Evolutionary conservation across 2,113 vertebrate genomes (phyloP).

Genomic region (Anolis carolinensis): DNA sequence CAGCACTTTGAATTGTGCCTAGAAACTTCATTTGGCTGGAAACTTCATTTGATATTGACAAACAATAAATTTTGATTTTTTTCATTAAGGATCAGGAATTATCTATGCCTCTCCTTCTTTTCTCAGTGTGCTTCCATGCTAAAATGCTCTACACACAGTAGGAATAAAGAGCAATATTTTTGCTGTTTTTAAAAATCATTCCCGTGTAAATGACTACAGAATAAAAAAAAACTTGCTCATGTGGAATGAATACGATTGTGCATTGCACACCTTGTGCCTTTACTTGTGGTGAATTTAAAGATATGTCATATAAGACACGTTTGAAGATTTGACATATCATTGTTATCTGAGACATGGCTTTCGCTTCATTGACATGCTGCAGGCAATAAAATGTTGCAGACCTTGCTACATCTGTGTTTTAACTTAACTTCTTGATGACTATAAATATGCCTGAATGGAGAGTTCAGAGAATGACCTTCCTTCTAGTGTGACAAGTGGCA

Average conservation of each 20-base stretch:
- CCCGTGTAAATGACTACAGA: background rate
- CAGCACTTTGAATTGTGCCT: too few relatives aligned
- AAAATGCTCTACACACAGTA: background rate
- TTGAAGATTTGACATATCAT: slow-evolving; percentile 36
- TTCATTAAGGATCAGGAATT: background rate
- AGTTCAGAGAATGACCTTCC: background rate
- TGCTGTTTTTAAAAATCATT: background rate
- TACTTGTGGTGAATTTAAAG: slow-evolving; percentile 18
- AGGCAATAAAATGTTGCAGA: slow-evolving; percentile 34
- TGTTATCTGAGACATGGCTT: slow-evolving; percentile 29
- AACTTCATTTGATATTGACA: too few relatives aligned
- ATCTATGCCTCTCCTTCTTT: too few relatives aligned
- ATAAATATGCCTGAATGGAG: slow-evolving; percentile 29
- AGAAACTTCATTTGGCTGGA: too few relatives aligned
- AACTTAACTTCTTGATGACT: slow-evolving; percentile 22
- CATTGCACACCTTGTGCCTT: accelerated
- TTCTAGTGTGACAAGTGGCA: accelerated
- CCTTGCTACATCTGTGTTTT: slow-evolving; percentile 24
- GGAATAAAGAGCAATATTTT: slow-evolving; percentile 10
- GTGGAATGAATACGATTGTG: background rate
- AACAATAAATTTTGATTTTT: background rate
- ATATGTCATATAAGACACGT: slow-evolving; percentile 17
- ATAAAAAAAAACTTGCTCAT: background rate
- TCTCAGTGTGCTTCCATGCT: background rate
- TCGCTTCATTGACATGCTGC: slow-evolving; percentile 9